These are phyloP conservation scores for Tenualosa thibaudeaui DNA, from an alignment of 2,797 vertebrate species.

Conservation along the genomic window DNA sequence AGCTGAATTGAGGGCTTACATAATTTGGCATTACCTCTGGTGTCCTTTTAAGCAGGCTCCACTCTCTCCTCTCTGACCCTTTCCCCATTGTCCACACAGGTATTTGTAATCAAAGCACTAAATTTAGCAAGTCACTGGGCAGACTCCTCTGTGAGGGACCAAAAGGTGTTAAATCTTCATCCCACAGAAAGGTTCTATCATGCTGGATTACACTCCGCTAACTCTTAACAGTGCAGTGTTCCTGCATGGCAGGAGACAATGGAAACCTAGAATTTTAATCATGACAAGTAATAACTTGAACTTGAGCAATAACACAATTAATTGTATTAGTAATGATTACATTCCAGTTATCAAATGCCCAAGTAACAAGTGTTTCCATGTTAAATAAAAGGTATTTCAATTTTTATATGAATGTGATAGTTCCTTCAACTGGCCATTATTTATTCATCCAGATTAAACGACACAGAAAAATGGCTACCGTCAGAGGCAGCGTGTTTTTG, in stretches of 20 bases:
- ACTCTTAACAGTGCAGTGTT: neutral
- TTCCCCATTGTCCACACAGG: slow-evolving; percentile 11
- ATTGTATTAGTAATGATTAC: neutral
- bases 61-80: slow-evolving; percentile 12
- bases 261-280: neutral
- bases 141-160: slow-evolving; percentile 33
- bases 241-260: neutral
- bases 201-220: neutral
- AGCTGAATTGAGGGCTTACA: slow-evolving; percentile 10
- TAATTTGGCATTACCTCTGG: slow-evolving; percentile 15
- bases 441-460: neutral
- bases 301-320: too few relatives aligned
- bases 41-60: slow-evolving; percentile 15
- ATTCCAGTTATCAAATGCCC: neutral
- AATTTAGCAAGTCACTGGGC: slow-evolving; percentile 57
- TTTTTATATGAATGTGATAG: neutral
- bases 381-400: neutral
- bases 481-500: neutral
- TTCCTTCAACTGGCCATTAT: neutral
- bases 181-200: neutral
- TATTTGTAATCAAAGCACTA: slow-evolving; percentile 48
- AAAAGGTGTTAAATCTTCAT: slow-evolving; percentile 7
- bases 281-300: neutral
- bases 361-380: neutral
- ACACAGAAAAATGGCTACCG: neutral